Percentiles rank a stretch among this genome's conserved stretches.
Conservation (phyloP, 2,797 vertebrate genomes). For the Gymnoscopelus microlampas region DNA sequence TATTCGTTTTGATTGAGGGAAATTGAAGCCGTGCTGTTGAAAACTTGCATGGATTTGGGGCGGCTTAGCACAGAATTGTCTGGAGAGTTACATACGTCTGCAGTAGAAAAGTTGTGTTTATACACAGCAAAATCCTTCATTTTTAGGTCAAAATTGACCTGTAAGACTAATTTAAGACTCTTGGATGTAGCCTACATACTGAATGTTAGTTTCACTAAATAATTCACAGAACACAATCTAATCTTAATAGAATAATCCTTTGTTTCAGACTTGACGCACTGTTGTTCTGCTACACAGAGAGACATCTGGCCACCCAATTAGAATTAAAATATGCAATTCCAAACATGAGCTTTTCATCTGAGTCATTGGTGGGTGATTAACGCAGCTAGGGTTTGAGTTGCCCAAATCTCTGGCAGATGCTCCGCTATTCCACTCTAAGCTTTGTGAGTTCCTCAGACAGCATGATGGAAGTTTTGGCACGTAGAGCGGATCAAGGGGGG, state of each 20-base stretch:
- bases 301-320: conserved; percentile 61
- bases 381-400: conserved; percentile 69
- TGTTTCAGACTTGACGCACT: conserved; percentile 25
- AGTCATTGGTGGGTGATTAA: conserved; percentile 69
- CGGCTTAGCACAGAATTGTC: too few relatives aligned
- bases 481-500: conserved; percentile 32
- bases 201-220: neutral
- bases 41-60: neutral
- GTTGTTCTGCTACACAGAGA: conserved; percentile 19
- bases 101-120: conserved; percentile 9
- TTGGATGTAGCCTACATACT: too few relatives aligned
- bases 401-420: conserved; percentile 78
- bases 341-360: conserved; percentile 73
- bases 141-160: too few relatives aligned
- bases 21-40: neutral
- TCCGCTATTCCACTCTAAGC: conserved; percentile 59
- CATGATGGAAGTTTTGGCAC: conserved; percentile 66
- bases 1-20: conserved; percentile 10
- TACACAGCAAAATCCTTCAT: too few relatives aligned
- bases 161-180: too few relatives aligned
- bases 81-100: neutral
- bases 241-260: conserved; percentile 22
- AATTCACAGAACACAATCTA: neutral
- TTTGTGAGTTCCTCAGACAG: conserved; percentile 62
- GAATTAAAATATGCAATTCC: conserved; percentile 59